Evolutionary conservation across 2,888 invertebrate genomes (phyloP).

Genomic region (Luffia ferchaultella): DNA sequence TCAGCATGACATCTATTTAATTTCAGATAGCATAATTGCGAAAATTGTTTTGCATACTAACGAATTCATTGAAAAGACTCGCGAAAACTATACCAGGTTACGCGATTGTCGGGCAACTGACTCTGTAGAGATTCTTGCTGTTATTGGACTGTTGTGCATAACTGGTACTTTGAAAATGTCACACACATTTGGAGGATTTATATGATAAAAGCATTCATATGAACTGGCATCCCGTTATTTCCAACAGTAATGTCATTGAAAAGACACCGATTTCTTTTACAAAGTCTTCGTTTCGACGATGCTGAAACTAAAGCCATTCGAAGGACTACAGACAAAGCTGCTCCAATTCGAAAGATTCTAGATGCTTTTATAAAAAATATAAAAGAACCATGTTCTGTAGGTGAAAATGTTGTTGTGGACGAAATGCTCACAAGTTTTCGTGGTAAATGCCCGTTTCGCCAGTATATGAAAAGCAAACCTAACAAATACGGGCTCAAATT

Average conservation of each 20-base stretch:
- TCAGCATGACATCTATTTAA: neutral
- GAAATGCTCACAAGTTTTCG: slow-evolving; percentile 18
- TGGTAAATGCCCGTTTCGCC: slow-evolving; percentile 16
- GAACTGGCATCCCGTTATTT: neutral
- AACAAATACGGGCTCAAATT: slow-evolving; percentile 14
- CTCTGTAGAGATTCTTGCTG: neutral
- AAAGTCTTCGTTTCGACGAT: slow-evolving; percentile 16
- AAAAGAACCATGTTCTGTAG: slow-evolving; percentile 12
- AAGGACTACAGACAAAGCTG: slow-evolving; percentile 17
- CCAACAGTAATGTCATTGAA: neutral
- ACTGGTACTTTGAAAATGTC: neutral
- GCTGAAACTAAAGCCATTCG: slow-evolving; percentile 13
- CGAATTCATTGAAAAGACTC: neutral
- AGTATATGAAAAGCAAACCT: slow-evolving; percentile 13
- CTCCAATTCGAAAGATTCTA: slow-evolving; percentile 18
- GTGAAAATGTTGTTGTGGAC: slow-evolving; percentile 18
- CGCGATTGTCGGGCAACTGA: neutral
- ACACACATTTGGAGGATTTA: neutral
- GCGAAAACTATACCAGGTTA: neutral
- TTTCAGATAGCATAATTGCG: neutral
- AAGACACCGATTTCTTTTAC: neutral
- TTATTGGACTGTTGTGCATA: neutral
- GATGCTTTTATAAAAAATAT: slow-evolving; percentile 15
- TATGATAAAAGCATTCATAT: neutral
- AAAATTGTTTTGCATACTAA: neutral